Percentiles rank a stretch among this genome's conserved stretches.
Conservation (phyloP, 2,888 invertebrate genomes). For the Cinara cedri region DNA sequence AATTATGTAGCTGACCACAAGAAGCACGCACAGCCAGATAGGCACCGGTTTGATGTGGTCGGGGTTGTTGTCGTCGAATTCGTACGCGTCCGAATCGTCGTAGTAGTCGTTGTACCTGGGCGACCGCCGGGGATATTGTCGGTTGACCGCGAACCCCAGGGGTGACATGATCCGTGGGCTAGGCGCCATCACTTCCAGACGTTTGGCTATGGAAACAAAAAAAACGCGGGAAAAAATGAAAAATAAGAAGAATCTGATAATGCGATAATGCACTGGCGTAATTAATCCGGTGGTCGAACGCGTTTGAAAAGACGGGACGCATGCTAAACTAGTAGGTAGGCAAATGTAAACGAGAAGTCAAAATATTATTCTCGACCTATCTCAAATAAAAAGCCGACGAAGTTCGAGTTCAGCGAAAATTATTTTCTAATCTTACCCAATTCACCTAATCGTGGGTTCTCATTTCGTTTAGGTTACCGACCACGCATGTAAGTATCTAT, state of each 20-base stretch:
- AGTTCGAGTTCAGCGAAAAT: too few species aligned
- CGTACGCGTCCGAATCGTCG: constrained; percentile 58
- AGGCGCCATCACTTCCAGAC: constrained; percentile 59
- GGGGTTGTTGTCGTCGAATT: constrained; percentile 69
- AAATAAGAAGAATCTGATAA: neutral
- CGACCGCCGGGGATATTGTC: constrained; percentile 63
- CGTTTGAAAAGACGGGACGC: too few species aligned
- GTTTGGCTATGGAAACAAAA: constrained; percentile 29
- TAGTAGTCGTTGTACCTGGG: constrained; percentile 60
- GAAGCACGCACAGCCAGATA: constrained; percentile 85
- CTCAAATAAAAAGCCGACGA: too few species aligned
- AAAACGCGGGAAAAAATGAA: too few species aligned
- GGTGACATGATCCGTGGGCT: constrained; percentile 74
- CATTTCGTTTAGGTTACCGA: too few species aligned
- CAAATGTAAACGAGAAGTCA: too few species aligned
- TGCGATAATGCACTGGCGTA: neutral
- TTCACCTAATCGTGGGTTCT: too few species aligned
- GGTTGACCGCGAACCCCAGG: constrained; percentile 71
- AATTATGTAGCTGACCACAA: constrained; percentile 87
- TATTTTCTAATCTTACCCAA: too few species aligned
- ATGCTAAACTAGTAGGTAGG: too few species aligned
- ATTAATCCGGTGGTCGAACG: too few species aligned
- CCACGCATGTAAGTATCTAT: too few species aligned
- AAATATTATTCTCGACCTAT: too few species aligned
- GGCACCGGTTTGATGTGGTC: constrained; percentile 77